Evolutionary conservation across 2,113 vertebrate genomes (phyloP).

Genomic region (Grammomys dolichurus): DNA sequence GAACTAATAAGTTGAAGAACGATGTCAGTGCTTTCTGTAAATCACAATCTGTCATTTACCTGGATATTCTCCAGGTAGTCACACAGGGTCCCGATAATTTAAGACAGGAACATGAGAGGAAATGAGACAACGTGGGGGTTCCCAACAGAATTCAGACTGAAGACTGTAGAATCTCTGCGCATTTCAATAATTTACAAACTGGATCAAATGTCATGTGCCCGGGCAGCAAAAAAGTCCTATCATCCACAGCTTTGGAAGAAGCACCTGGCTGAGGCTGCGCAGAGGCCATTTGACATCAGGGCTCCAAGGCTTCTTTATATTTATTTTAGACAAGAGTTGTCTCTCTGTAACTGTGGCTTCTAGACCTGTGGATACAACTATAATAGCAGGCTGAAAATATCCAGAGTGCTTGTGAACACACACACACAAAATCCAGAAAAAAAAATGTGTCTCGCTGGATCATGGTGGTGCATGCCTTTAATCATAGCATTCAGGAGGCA

Average conservation of each 20-base stretch:
- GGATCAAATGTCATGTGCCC: background rate
- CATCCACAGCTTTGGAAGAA: background rate
- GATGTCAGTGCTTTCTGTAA: background rate
- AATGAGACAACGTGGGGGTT: background rate
- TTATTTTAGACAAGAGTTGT: conserved; percentile 11
- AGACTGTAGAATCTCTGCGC: background rate
- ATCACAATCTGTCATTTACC: background rate
- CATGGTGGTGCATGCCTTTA: background rate
- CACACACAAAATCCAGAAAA: background rate
- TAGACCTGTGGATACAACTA: background rate
- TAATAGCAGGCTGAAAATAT: background rate
- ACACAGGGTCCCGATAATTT: conserved; percentile 16
- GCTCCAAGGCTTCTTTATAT: background rate
- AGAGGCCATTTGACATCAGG: background rate
- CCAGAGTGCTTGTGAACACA: background rate
- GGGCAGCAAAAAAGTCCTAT: background rate
- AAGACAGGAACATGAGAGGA: background rate
- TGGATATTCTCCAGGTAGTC: background rate
- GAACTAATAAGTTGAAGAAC: conserved; percentile 10
- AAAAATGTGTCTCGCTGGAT: background rate
- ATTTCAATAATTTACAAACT: background rate
- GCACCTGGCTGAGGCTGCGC: background rate
- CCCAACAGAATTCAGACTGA: background rate
- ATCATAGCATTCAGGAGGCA: background rate
- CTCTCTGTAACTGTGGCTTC: background rate